Conservation (phyloP, 92 coral and sea anemone species). For the Chrysogorgia sp. region DNA sequence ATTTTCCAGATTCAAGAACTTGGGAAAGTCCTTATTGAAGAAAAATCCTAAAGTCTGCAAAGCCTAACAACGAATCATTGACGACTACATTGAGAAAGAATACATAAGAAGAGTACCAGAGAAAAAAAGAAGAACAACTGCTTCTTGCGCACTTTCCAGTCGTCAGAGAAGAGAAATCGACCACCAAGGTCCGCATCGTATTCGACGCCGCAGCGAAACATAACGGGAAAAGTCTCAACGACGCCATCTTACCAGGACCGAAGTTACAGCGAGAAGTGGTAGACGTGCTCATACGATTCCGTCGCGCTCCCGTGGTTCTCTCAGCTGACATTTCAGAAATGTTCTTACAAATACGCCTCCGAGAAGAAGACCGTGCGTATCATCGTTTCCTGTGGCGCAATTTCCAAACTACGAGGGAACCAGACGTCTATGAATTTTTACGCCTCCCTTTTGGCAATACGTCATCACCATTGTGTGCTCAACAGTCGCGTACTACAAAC, state of each 20-base stretch:
- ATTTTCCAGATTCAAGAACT: background rate
- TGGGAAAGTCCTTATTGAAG: background rate
- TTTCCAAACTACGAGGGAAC: slow-evolving; percentile 19
- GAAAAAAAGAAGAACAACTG: background rate
- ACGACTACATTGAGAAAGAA: slow-evolving; percentile 40
- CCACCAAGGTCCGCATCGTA: slow-evolving; percentile 18
- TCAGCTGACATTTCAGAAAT: slow-evolving; percentile 58
- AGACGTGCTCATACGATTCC: slow-evolving; percentile 48
- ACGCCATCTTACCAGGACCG: slow-evolving; percentile 49
- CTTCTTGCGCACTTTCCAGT: slow-evolving; percentile 33
- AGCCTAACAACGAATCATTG: slow-evolving; percentile 29
- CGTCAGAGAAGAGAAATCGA: slow-evolving; percentile 1
- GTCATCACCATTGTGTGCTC: slow-evolving; percentile 55
- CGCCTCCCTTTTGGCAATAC: slow-evolving; percentile 46
- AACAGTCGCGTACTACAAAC: slow-evolving; percentile 42
- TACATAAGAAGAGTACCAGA: slow-evolving; percentile 40
- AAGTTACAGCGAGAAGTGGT: slow-evolving; percentile 52
- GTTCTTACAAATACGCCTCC: slow-evolving; percentile 53
- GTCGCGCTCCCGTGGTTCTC: slow-evolving; percentile 52
- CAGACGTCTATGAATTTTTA: slow-evolving; percentile 50
- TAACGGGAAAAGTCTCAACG: slow-evolving; percentile 48
- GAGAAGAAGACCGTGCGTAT: slow-evolving; percentile 46
- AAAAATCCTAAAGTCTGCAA: slow-evolving; percentile 35
- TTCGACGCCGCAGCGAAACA: slow-evolving; percentile 17
- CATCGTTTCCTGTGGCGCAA: slow-evolving; percentile 65